A percentile compares a stretch with the other conserved stretches of the same genome.
Conservation (phyloP, 2,113 vertebrate species). For the Rhodinocichla rosea region DNA sequence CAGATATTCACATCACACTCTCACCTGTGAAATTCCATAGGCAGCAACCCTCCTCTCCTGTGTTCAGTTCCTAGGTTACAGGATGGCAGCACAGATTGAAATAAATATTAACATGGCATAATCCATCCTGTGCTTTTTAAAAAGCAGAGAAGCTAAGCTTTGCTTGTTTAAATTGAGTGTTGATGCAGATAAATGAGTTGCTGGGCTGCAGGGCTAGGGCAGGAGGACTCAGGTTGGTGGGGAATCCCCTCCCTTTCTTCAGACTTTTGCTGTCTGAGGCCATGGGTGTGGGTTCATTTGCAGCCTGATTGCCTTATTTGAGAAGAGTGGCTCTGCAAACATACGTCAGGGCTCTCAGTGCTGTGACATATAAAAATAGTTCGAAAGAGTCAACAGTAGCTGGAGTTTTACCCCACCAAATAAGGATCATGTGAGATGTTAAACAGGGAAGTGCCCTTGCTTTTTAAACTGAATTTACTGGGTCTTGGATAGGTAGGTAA, state of each 20-base stretch:
- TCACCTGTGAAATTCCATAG: neutral
- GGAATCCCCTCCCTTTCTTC: neutral
- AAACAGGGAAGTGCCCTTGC: neutral
- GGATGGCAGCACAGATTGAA: neutral
- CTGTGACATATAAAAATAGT: slow-evolving; percentile 30
- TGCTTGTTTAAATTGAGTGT: neutral
- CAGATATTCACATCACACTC: neutral
- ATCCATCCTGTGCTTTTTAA: neutral
- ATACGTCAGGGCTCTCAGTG: slow-evolving; percentile 6
- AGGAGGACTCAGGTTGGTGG: neutral
- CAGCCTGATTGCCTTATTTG: slow-evolving; percentile 42
- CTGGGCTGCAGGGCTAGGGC: neutral
- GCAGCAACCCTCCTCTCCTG: neutral
- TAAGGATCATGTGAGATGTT: neutral
- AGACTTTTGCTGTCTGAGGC: neutral
- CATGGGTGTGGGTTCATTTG: rapidly evolving
- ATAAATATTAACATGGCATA: neutral
- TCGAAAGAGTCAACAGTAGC: slow-evolving; percentile 23
- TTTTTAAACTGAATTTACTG: neutral
- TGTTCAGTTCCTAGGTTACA: neutral
- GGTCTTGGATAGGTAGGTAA: neutral
- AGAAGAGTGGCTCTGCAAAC: slow-evolving; percentile 31
- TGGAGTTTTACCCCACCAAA: neutral
- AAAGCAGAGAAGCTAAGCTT: neutral
- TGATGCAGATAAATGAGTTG: neutral